phyloP scores from a whole-genome alignment of 2,888 invertebrate species.

The Chymomyza fuscimana region DNA sequence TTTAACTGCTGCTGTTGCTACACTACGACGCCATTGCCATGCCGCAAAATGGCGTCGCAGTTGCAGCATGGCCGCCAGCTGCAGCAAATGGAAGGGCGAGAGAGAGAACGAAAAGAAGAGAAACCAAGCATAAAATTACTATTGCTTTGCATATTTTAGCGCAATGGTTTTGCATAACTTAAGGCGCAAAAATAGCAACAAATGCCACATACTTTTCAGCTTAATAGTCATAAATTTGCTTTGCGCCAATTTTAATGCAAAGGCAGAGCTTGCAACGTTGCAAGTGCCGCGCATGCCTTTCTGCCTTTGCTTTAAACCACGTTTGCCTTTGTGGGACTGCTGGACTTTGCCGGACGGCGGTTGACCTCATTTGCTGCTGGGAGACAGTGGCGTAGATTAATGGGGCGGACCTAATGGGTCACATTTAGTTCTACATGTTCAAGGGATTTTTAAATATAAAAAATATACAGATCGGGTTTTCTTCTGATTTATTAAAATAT shows the following conservation, averaged over 20 bases:
- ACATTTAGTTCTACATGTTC: too few relatives aligned
- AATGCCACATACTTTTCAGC: constrained; percentile 56
- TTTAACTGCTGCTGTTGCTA: neutral
- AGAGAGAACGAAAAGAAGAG: constrained; percentile 12
- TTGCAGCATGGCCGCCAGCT: neutral
- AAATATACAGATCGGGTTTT: too few relatives aligned
- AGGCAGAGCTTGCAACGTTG: neutral
- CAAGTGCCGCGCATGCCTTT: constrained; percentile 2
- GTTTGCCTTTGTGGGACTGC: constrained; percentile 2
- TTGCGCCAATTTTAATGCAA: constrained; percentile 37
- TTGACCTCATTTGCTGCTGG: constrained; percentile 50
- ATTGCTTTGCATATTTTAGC: constrained; percentile 69
- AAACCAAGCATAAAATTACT: constrained; percentile 64
- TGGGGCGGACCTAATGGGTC: too few relatives aligned
- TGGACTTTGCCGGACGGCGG: neutral
- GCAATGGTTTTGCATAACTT: constrained; percentile 63
- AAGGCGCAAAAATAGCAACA: constrained; percentile 54
- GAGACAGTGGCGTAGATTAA: too few relatives aligned
- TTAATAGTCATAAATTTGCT: constrained; percentile 73
- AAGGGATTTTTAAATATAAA: too few relatives aligned
- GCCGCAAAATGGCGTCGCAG: constrained; percentile 10
- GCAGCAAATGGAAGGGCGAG: constrained; percentile 7
- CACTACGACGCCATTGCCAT: constrained; percentile 45
- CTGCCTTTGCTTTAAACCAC: neutral
- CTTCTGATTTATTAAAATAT: too few relatives aligned